Evolutionary conservation across 2,888 invertebrate genomes (phyloP).

Genomic region (Sericinus montela): DNA sequence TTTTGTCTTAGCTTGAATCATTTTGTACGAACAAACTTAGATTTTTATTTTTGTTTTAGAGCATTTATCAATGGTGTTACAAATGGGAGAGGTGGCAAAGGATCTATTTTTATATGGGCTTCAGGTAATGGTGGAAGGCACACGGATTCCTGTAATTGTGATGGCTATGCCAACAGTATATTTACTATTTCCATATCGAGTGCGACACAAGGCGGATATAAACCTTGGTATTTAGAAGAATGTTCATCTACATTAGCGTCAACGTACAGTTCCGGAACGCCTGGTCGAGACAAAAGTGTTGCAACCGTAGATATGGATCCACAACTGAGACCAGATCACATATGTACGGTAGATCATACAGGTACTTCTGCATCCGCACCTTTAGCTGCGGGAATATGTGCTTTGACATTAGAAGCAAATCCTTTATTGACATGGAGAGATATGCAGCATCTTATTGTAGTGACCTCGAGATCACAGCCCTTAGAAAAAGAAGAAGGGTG

Average conservation of each 20-base stretch:
- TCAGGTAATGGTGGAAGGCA: conserved; percentile 98
- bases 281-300: conserved; percentile 93
- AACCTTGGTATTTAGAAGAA: conserved; percentile 99
- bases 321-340: conserved; percentile 89
- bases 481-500: conserved; percentile 95
- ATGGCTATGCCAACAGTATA: conserved; percentile 99
- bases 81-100: conserved; percentile 94
- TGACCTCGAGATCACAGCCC: conserved; percentile 93
- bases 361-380: conserved; percentile 97
- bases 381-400: conserved; percentile 96
- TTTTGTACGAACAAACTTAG: conserved; percentile 32
- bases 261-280: conserved; percentile 98
- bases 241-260: conserved; percentile 99
- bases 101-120: conserved; percentile 98
- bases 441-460: conserved; percentile 96
- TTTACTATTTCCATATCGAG: conserved; percentile 99
- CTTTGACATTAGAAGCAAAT: conserved; percentile 95
- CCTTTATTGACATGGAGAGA: conserved; percentile 97
- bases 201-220: conserved; percentile 95
- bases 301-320: conserved; percentile 96
- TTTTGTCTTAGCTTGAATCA: neutral
- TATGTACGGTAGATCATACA: conserved; percentile 94
- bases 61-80: conserved; percentile 97
- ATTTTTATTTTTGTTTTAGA: conserved; percentile 67
- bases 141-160: conserved; percentile 98